phyloP scores from a whole-genome alignment of 92 coral and sea anemone species.

The Isaurus tuberculatus region DNA sequence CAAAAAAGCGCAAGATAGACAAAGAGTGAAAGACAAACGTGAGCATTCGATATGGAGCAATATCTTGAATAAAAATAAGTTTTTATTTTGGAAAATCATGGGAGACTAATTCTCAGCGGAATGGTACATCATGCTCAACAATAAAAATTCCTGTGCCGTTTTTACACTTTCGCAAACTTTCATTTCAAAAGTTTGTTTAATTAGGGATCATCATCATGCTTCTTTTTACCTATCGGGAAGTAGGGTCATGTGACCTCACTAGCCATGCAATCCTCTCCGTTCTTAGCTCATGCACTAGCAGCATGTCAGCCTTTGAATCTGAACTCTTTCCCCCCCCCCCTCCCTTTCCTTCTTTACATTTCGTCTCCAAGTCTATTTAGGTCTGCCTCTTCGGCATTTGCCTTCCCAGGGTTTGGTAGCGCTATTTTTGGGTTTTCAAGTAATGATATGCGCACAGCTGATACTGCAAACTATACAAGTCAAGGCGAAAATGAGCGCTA shows the following conservation, averaged over 20 bases:
- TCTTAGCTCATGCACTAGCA: conserved; percentile 39
- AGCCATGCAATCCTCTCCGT: conserved; percentile 35
- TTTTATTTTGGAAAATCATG: conserved; percentile 12
- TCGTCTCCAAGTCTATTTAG: conserved; percentile 21
- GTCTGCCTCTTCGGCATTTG: conserved; percentile 35
- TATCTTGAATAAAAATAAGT: conserved; percentile 18
- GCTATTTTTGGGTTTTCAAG: conserved; percentile 41
- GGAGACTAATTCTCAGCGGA: conserved; percentile 2
- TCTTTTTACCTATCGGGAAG: conserved; percentile 47
- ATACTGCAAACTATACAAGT: conserved; percentile 39
- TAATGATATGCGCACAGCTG: conserved; percentile 23
- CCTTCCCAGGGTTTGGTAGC: conserved; percentile 41
- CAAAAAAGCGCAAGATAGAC: no score
- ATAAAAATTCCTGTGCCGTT: conserved; percentile 43
- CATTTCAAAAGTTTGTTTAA: conserved; percentile 48
- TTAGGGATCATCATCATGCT: conserved; percentile 48
- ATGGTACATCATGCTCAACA: conserved; percentile 39
- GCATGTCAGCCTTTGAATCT: conserved; percentile 14
- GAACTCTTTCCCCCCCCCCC: background rate
- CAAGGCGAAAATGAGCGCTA: conserved; percentile 50
- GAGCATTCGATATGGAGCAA: conserved; percentile 46
- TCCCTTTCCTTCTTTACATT: conserved; percentile 8
- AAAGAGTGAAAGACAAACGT: no score
- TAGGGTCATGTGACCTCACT: conserved; percentile 15
- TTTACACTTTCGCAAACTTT: conserved; percentile 44